Evolutionary conservation across 2,888 invertebrate species (phyloP).

Genomic region (Zygothrica quintamaculata): DNA sequence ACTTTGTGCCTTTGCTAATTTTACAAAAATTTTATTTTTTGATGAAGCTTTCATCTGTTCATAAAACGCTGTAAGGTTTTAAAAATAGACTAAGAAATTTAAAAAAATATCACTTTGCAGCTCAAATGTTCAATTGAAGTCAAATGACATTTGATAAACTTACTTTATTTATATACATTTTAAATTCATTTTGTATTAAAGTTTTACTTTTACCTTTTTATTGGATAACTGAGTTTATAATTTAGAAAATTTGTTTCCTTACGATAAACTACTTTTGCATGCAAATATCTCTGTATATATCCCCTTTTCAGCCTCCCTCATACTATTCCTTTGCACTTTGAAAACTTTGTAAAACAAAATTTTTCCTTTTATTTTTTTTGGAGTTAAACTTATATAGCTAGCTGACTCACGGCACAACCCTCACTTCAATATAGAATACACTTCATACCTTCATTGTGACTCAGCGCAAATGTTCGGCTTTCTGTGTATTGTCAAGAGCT

Average conservation of each 20-base stretch:
- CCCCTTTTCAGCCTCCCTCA: background rate
- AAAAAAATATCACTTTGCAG: too few species aligned
- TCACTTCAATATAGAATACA: constrained; percentile 16
- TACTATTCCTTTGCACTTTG: constrained; percentile 8
- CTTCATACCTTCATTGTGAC: constrained; percentile 30
- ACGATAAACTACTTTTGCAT: constrained; percentile 18
- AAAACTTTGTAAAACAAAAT: constrained; percentile 28
- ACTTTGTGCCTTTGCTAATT: too few species aligned
- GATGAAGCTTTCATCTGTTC: too few species aligned
- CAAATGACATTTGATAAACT: background rate
- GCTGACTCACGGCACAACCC: constrained; percentile 42
- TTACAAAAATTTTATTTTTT: too few species aligned
- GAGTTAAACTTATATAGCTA: constrained; percentile 4
- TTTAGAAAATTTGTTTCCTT: constrained; percentile 1
- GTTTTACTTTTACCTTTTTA: constrained; percentile 2
- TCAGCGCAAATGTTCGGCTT: constrained; percentile 44
- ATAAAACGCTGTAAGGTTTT: too few species aligned
- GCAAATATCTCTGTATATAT: constrained; percentile 40
- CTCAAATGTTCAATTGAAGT: too few species aligned
- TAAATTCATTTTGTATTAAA: background rate
- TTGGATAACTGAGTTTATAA: constrained; percentile 2
- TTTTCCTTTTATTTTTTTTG: too few species aligned
- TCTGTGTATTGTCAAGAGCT: constrained; percentile 30
- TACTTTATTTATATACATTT: background rate
- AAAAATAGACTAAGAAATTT: too few species aligned